A percentile compares a stretch with the other conserved stretches of the same genome.
phyloP scores from a whole-genome alignment of 1,140 invertebrate species.

The Dendrolimus kikuchii region DNA sequence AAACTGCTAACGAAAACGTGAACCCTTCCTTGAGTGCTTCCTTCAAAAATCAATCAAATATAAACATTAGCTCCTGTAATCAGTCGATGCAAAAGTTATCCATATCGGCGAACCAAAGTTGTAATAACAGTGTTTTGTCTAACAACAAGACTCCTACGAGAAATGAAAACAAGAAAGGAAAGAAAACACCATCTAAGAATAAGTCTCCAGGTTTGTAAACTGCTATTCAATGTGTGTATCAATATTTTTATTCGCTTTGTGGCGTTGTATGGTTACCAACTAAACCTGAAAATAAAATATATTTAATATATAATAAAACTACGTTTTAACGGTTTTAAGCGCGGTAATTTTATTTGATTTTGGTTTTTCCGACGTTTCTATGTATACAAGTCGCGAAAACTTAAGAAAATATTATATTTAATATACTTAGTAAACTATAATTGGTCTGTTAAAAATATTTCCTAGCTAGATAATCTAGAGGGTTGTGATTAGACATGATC shows the following conservation, averaged over 20 bases:
- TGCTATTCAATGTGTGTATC: constrained; percentile 1
- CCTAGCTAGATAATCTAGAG: too few species aligned
- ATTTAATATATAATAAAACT: too few species aligned
- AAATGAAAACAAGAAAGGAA: constrained; percentile 57
- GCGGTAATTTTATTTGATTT: too few species aligned
- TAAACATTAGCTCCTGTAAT: constrained; percentile 67
- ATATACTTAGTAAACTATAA: too few species aligned
- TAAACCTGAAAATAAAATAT: too few species aligned
- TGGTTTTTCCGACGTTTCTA: too few species aligned
- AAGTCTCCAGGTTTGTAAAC: constrained; percentile 74
- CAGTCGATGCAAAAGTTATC: constrained; percentile 73
- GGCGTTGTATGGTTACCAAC: too few species aligned
- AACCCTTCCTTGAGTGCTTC: constrained; percentile 49
- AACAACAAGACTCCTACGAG: constrained; percentile 63
- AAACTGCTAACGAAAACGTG: constrained; percentile 62
- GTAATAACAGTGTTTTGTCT: constrained; percentile 56
- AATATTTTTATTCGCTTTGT: constrained; percentile 1
- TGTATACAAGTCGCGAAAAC: too few species aligned
- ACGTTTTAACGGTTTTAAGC: too few species aligned
- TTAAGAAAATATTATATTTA: too few species aligned
- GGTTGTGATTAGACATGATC: too few species aligned
- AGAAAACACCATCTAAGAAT: constrained; percentile 80
- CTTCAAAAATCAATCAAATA: constrained; percentile 56
- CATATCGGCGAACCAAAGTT: constrained; percentile 72
- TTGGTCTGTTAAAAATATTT: too few species aligned